Evolutionary conservation across 2,797 vertebrate genomes (phyloP).

Genomic region (Amniataba percoides): DNA sequence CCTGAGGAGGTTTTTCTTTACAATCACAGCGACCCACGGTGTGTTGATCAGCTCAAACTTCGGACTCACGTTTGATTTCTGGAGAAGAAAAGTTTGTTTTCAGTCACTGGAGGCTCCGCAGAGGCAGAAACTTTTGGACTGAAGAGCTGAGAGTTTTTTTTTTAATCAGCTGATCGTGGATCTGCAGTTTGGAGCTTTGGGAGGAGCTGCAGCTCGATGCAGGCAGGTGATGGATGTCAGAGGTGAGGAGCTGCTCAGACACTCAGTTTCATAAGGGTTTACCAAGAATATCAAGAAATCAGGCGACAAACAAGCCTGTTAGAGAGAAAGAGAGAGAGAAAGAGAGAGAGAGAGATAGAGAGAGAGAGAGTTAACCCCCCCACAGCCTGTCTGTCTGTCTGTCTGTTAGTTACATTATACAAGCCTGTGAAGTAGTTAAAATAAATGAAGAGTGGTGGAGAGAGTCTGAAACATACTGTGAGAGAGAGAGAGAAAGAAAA

Average conservation of each 20-base stretch:
- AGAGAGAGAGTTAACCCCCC: slow-evolving; percentile 20
- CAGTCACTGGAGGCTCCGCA: not conserved
- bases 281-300: not conserved
- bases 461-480: not conserved
- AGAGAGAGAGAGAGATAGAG: slow-evolving; percentile 22
- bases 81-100: not conserved
- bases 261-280: too few relatives aligned
- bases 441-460: not conserved
- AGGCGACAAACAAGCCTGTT: fast-evolving
- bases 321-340: slow-evolving; percentile 19
- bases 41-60: slow-evolving; percentile 1
- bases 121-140: not conserved
- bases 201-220: slow-evolving; percentile 67
- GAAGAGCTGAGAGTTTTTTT: not conserved
- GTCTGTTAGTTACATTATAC: not conserved
- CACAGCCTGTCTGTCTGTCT: not conserved
- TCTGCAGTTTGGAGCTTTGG: not conserved
- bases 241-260: slow-evolving; percentile 49
- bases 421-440: not conserved
- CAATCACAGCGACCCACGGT: slow-evolving; percentile 13
- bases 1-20: not conserved
- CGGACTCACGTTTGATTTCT: not conserved
- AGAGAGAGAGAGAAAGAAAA: not conserved
- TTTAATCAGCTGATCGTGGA: not conserved
- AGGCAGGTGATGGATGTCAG: slow-evolving; percentile 74